Conservation (phyloP, 2,888 invertebrate species). For the Hirudinaria manillensis region DNA sequence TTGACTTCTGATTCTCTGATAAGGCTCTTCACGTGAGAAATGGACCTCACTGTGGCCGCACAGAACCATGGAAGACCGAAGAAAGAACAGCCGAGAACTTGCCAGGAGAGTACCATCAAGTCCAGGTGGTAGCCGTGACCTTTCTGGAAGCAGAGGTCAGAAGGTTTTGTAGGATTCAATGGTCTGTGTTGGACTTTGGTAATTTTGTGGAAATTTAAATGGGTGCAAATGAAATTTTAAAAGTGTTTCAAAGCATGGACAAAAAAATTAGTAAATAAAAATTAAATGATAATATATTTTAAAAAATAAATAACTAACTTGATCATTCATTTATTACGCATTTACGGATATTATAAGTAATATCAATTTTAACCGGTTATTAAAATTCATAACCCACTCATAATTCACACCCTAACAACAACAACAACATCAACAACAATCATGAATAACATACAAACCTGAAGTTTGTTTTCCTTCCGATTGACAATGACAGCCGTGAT, state of each 20-base stretch:
- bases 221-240: too few species aligned
- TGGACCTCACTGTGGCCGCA: conserved; percentile 76
- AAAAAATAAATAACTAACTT: too few species aligned
- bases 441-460: too few species aligned
- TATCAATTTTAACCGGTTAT: too few species aligned
- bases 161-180: neutral
- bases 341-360: too few species aligned
- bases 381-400: too few species aligned
- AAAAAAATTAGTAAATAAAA: conserved; percentile 7
- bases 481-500: conserved; percentile 29
- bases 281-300: neutral
- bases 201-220: too few species aligned
- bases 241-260: too few species aligned
- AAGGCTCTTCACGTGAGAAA: conserved; percentile 92
- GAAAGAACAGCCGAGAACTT: conserved; percentile 80
- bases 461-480: conserved; percentile 26
- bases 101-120: conserved; percentile 75
- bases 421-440: too few species aligned
- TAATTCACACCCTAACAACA: too few species aligned
- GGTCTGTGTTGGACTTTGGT: too few species aligned
- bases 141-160: conserved; percentile 60
- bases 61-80: conserved; percentile 79
- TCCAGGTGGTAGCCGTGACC: conserved; percentile 94
- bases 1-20: conserved; percentile 91
- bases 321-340: too few species aligned